Evolutionary conservation across 2,113 vertebrate species (phyloP).

Genomic region (Pipra filicauda): DNA sequence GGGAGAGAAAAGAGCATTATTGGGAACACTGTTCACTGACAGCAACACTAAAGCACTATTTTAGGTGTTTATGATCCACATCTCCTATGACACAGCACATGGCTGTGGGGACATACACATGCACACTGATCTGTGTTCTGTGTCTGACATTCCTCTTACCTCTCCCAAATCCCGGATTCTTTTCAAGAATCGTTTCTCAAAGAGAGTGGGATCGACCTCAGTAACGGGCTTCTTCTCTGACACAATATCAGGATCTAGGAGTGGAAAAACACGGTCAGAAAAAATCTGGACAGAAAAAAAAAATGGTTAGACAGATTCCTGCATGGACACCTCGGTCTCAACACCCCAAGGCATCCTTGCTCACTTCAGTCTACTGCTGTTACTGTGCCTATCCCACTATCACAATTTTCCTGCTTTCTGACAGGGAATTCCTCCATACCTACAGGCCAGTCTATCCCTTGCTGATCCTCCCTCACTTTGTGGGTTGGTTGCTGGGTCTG

Average conservation of each 20-base stretch:
- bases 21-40: rapidly evolving
- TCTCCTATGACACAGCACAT: background rate
- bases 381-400: background rate
- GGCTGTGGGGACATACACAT: background rate
- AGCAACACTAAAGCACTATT: rapidly evolving
- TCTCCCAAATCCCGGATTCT: conserved; percentile 90
- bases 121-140: rapidly evolving
- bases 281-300: too few relatives aligned
- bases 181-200: conserved; percentile 92
- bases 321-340: background rate
- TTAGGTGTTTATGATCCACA: rapidly evolving
- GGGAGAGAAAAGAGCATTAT: background rate
- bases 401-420: background rate
- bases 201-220: conserved; percentile 90
- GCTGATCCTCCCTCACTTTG: background rate
- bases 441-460: rapidly evolving
- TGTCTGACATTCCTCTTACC: conserved; percentile 65
- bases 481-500: background rate
- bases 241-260: conserved; percentile 78
- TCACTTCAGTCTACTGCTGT: rapidly evolving
- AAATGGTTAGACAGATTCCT: background rate
- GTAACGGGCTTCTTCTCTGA: conserved; percentile 77
- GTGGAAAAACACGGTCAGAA: background rate
- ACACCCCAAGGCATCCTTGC: background rate
- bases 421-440: background rate